A percentile compares a stretch with the other conserved stretches of the same genome.
Conservation (phyloP, 1,140 invertebrate genomes). For the Fopius arisanus region DNA sequence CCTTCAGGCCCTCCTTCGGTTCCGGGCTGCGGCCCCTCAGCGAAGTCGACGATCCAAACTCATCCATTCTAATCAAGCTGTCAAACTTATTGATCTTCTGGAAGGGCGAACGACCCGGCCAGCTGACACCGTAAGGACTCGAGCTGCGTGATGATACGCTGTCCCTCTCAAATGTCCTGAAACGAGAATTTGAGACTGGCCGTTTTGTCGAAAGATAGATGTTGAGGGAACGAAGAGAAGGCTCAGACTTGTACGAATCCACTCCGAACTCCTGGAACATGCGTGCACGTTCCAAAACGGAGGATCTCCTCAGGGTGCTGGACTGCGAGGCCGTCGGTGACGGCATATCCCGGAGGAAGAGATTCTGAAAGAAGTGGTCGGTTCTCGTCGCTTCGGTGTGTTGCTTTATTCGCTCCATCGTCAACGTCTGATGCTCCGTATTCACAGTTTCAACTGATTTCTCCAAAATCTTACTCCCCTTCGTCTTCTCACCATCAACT, state of each 20-base stretch:
- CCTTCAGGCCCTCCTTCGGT: slow-evolving; percentile 45
- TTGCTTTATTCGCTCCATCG: slow-evolving; percentile 65
- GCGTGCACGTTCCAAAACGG: slow-evolving; percentile 71
- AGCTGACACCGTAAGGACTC: slow-evolving; percentile 54
- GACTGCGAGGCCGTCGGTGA: slow-evolving; percentile 50
- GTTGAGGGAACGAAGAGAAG: slow-evolving; percentile 67
- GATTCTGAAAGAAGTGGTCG: slow-evolving; percentile 75
- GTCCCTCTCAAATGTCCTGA: slow-evolving; percentile 72
- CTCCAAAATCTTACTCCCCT: slow-evolving; percentile 39
- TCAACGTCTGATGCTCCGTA: slow-evolving; percentile 38
- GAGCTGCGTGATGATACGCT: slow-evolving; percentile 60
- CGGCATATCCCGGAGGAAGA: slow-evolving; percentile 68
- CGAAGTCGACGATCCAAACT: slow-evolving; percentile 50
- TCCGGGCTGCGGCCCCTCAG: slow-evolving; percentile 50
- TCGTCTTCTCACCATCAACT: slow-evolving; percentile 33
- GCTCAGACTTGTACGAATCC: slow-evolving; percentile 63
- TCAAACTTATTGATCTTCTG: slow-evolving; percentile 59
- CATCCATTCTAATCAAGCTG: slow-evolving; percentile 47
- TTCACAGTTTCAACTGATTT: slow-evolving; percentile 35
- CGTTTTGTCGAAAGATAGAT: slow-evolving; percentile 74
- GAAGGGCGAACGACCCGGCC: slow-evolving; percentile 50
- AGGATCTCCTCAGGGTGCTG: slow-evolving; percentile 58
- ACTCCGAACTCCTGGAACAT: slow-evolving; percentile 67
- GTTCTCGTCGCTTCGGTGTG: slow-evolving; percentile 68
- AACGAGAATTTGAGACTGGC: slow-evolving; percentile 76